A percentile compares a stretch with the other conserved stretches of the same genome.
Conservation (phyloP, 64 coral and sea anemone species). For the Acropora tenuis region DNA sequence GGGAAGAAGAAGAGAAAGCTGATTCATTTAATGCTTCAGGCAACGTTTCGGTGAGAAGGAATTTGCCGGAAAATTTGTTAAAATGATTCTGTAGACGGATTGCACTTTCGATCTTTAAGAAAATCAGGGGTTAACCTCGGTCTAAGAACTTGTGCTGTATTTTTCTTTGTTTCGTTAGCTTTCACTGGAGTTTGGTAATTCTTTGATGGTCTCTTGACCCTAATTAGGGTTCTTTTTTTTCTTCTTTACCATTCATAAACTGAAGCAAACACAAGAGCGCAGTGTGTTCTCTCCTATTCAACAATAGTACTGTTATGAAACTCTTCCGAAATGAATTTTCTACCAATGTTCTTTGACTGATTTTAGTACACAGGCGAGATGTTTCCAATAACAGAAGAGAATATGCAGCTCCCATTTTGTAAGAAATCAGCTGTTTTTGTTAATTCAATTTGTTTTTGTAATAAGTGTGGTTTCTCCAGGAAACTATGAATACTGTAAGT, state of each 20-base stretch:
- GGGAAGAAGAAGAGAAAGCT: neutral
- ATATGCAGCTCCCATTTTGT: conserved; percentile 61
- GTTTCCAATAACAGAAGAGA: conserved; percentile 41
- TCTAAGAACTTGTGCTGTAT: too few relatives aligned
- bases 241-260: too few relatives aligned
- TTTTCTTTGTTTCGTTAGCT: too few relatives aligned
- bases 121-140: too few relatives aligned
- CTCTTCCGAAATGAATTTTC: neutral
- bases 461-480: too few relatives aligned
- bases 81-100: neutral
- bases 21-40: neutral
- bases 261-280: too few relatives aligned
- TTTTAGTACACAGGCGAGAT: conserved; percentile 22
- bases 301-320: neutral
- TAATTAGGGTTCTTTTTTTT: too few relatives aligned
- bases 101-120: neutral
- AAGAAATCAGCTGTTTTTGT: neutral
- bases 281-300: neutral
- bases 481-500: neutral
- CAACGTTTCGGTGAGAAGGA: conserved; percentile 19
- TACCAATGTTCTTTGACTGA: neutral
- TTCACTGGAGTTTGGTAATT: too few relatives aligned
- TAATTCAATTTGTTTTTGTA: neutral
- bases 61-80: neutral
- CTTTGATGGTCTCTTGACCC: too few relatives aligned